Percentiles rank a stretch among this genome's conserved stretches.
These are phyloP conservation scores for Psilanteris sp. DNA, from an alignment of 1,140 invertebrate species.

Conservation along the genomic window DNA sequence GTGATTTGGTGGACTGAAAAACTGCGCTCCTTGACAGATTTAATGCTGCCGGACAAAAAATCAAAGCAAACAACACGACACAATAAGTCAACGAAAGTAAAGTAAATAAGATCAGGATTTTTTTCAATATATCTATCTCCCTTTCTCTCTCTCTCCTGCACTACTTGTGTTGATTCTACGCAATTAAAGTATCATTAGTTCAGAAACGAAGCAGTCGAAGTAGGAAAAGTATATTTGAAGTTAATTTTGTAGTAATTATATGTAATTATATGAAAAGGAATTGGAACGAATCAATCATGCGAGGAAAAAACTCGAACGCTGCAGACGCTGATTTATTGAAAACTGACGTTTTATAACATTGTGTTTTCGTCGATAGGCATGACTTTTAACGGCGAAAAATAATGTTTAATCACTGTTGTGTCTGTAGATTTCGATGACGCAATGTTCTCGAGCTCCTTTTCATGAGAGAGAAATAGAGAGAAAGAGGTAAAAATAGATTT, in stretches of 20 bases:
- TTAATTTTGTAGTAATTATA: constrained; percentile 39
- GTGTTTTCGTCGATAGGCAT: background rate
- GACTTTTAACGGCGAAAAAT: constrained; percentile 1
- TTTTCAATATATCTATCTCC: too few species aligned
- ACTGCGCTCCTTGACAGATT: too few species aligned
- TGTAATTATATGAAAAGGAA: constrained; percentile 40
- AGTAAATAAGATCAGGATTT: constrained; percentile 2
- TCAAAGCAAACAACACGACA: background rate
- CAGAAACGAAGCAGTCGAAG: background rate
- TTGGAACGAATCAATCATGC: constrained; percentile 43
- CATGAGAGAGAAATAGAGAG: too few species aligned
- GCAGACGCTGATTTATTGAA: constrained; percentile 29
- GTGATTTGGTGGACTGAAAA: too few species aligned
- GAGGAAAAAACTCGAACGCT: constrained; percentile 12
- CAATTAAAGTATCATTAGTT: constrained; percentile 33
- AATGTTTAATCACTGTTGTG: constrained; percentile 22
- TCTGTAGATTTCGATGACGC: constrained; percentile 9
- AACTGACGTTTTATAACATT: constrained; percentile 16
- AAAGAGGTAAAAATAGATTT: constrained; percentile 9
- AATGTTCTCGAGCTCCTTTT: constrained; percentile 9
- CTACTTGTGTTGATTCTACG: constrained; percentile 8
- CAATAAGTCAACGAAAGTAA: constrained; percentile 15
- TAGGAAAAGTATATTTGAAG: constrained; percentile 19
- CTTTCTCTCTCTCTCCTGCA: too few species aligned
- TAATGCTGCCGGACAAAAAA: background rate